Conservation (phyloP, 2,797 vertebrate genomes). For the Psittacula derbiana region DNA sequence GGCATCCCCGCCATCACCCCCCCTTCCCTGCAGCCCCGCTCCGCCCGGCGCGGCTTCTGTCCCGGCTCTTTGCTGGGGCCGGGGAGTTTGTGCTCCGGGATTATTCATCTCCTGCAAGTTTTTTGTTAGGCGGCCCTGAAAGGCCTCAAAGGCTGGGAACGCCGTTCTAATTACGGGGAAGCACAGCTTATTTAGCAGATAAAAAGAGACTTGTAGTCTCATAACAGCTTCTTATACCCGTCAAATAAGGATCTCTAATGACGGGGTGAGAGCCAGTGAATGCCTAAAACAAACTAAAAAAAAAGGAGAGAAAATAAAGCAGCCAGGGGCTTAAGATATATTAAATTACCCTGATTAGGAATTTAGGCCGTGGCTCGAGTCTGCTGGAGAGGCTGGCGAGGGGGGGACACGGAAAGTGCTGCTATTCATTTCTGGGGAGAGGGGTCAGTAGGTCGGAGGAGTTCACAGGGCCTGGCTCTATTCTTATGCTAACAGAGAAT, state of each 20-base stretch:
- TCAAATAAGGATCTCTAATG: conserved; percentile 85
- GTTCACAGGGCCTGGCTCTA: conserved; percentile 92
- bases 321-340: conserved; percentile 92
- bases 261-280: conserved; percentile 87
- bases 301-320: conserved; percentile 88
- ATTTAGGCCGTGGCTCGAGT: conserved; percentile 90
- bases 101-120: conserved; percentile 75
- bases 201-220: conserved; percentile 83
- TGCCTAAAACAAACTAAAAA: conserved; percentile 93
- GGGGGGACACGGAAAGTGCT: conserved; percentile 83
- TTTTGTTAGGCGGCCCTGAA: conserved; percentile 78
- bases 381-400: conserved; percentile 88
- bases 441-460: conserved; percentile 93
- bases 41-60: conserved; percentile 34
- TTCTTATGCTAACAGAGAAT: conserved; percentile 95
- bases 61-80: conserved; percentile 62
- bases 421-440: conserved; percentile 90
- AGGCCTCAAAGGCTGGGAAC: conserved; percentile 83
- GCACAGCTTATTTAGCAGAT: conserved; percentile 82
- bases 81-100: conserved; percentile 69
- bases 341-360: conserved; percentile 99
- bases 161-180: conserved; percentile 84
- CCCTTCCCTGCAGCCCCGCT: not conserved
- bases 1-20: not conserved
- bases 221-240: conserved; percentile 83